Conservation (phyloP, 2,113 vertebrate genomes). For the Eulemur macaco region DNA sequence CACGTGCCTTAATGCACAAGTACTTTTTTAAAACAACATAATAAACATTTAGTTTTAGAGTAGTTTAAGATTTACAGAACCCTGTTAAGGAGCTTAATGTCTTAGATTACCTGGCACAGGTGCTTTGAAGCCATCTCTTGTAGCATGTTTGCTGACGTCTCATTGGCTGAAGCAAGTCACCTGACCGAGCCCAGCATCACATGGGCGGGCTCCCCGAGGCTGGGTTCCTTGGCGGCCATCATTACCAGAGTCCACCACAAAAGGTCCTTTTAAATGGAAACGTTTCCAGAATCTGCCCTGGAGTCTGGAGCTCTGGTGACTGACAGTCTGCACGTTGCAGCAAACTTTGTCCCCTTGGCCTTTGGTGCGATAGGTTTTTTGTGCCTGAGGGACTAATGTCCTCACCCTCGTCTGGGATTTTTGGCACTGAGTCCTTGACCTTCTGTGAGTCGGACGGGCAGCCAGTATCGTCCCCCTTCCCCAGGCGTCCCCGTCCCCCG, state of each 20-base stretch:
- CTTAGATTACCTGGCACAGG: rapidly evolving
- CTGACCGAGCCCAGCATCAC: neutral
- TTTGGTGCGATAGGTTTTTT: neutral
- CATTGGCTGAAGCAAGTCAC: neutral
- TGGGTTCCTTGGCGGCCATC: rapidly evolving
- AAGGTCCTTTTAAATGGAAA: neutral
- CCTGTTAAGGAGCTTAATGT: rapidly evolving
- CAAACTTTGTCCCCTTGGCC: neutral
- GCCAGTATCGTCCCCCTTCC: neutral
- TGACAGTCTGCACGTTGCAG: rapidly evolving
- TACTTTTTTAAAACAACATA: neutral
- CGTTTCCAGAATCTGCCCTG: neutral
- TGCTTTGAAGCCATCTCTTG: neutral
- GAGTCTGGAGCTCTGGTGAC: neutral
- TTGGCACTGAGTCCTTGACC: neutral
- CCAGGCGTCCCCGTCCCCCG: neutral
- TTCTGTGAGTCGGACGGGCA: neutral
- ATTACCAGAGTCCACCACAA: rapidly evolving
- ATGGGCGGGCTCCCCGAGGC: rapidly evolving
- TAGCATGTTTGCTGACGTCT: neutral
- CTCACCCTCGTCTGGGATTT: rapidly evolving
- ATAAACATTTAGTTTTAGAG: neutral
- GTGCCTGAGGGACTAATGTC: neutral
- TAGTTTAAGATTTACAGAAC: neutral
- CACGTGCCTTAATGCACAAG: neutral